Percentiles rank a stretch among this genome's conserved stretches.
Evolutionary conservation across 2,888 invertebrate species (phyloP).

Genomic region (Pemphredon lugubris): DNA sequence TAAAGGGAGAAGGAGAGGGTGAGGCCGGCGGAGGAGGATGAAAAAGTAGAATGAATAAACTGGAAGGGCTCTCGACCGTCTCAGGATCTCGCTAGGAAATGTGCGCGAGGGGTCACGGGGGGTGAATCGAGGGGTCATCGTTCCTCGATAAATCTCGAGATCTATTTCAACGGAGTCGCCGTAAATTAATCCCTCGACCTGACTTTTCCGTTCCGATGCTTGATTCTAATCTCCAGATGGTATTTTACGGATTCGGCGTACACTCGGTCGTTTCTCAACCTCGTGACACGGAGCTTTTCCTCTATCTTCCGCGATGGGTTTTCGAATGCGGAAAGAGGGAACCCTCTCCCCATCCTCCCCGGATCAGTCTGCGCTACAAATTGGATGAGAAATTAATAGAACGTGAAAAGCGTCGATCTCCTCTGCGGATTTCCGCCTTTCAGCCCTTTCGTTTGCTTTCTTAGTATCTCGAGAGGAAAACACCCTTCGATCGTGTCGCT

Average conservation of each 20-base stretch:
- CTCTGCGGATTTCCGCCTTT: conserved; percentile 16
- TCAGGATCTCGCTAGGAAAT: neutral
- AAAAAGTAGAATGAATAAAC: conserved; percentile 14
- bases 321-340: no score
- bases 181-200: conserved; percentile 66
- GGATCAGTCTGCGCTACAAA: conserved; percentile 44
- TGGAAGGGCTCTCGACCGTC: conserved; percentile 10
- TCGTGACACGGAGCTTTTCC: conserved; percentile 37
- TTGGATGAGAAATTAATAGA: conserved; percentile 65
- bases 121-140: conserved; percentile 45
- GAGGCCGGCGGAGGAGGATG: neutral
- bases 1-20: neutral
- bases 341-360: conserved; percentile 6
- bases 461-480: no score
- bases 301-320: conserved; percentile 3
- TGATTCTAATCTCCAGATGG: conserved; percentile 68
- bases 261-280: conserved; percentile 25
- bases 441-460: neutral
- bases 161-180: conserved; percentile 65
- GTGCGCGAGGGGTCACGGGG: neutral
- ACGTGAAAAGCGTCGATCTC: conserved; percentile 29
- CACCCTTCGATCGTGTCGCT: no score
- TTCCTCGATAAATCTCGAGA: conserved; percentile 63
- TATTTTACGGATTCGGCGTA: conserved; percentile 52
- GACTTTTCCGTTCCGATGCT: conserved; percentile 64